Base-by-base conservation (phyloP, 2,113 vertebrate species). In the Osmerus eperlanus region DNA sequence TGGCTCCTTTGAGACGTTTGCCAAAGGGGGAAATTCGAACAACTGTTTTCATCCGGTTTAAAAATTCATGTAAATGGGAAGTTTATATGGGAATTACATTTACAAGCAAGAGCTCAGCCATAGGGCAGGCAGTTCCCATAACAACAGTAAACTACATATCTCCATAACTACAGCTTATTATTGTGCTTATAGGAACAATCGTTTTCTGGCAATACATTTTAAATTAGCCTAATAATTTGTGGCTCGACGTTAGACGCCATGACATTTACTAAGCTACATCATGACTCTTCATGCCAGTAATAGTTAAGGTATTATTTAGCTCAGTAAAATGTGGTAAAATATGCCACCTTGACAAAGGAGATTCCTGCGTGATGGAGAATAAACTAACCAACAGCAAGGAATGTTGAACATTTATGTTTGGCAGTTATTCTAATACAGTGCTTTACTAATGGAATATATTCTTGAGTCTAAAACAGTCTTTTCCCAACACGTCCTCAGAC, bases 1-100 rank as follows among this genome's bases (percentile, higher is more conserved):
- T 87, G 86, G 76, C 79, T 88, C 83, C 83, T 89, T 81, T 83
- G 85, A 87, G 80, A 81, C 78, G 79, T 82, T 59, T 65, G 29
- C 83, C 79, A 78, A 79, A 81, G 36, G 73, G 81, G 79, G 78
- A 81, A 81, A 73, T 66, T 68, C 58, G 29, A 78, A 73, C 73
- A 80, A 82, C 72, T 80, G 83, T 84, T 85, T 81, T 71, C 70
- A 76, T 74, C 86, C 54, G 68, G 72, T 85, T 81, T 75, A 83
- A 71, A 81, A 72, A 83, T 80, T 83, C 70, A 68, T 78, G 71
- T 53, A 74, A 70, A 74, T 78, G 67, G 19, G 29, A 53, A 14
- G 64, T 71, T 76, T 64, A 77, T 74, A 70, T 55, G 61, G 74
- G 76, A 79, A 75, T 68, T 71, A 2, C 65, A 70, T 78, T 69